Evolutionary conservation across 2,113 vertebrate species (phyloP), one percentile per base, ranked within the genome.

Genomic region (Mirza zaza): DNA sequence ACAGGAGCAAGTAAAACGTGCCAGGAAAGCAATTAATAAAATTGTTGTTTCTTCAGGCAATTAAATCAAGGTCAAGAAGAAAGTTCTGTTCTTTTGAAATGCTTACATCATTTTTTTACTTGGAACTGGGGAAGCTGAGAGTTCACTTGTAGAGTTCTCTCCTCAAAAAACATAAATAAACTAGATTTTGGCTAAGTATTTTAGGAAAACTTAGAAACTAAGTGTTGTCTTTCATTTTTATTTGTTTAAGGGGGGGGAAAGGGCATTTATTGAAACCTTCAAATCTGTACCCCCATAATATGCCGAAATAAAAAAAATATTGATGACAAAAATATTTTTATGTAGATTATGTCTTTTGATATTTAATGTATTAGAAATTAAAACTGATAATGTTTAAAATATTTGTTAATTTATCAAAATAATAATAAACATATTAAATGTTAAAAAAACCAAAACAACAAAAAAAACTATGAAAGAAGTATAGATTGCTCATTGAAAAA

Each of bases 1-100:
- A 96, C 79, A 90, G 91, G 94, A 97, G 79, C 94, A 95, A 68
- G 39, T 96, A 71, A 92, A 96, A 91, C 2, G 20, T 65, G 25
- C 96, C 79, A 97, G 95, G 57, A 95, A 97, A 96, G 65, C 92
- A 98, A 95, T 34, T 15, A 87, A 52, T 96, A 68, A 71, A 57
- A 89, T 52, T 93, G 85, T 91, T 83, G 52, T 17, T 95, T 97
- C 70, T 89, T 88, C n/a, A 75, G 61, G 21, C 68, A 93, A 91
- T 95, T 95, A 92, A 96, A 96, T 95, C 87, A 75, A 95, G 73
- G 25, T 89, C 36, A 63, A 80, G 20, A 89, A 88, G 67, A 34
- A 12, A 76, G 36, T 42, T 87, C 68, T 80, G n/a, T 23, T 88
- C 94, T 95, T 96, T 79, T 61, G 21, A 95, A 95, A 87, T 77